Conservation (phyloP, 2,888 invertebrate species). For the Apamea sordens region DNA sequence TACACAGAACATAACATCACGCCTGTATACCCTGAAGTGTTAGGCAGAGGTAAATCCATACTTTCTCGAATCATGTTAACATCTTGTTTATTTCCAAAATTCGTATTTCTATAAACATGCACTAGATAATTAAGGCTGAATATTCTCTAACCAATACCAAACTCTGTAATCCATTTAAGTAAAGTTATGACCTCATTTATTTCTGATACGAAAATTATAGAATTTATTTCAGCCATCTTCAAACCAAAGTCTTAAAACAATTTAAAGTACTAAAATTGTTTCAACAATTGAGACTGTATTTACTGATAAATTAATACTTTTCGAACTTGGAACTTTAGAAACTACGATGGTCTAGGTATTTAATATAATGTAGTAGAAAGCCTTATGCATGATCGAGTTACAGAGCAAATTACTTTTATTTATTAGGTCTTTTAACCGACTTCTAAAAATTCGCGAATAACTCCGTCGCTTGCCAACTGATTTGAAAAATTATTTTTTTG, state of each 20-base stretch:
- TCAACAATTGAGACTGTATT: conserved; percentile 1
- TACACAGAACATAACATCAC: not conserved
- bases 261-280: not conserved
- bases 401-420: not conserved
- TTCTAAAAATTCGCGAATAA: too few species aligned
- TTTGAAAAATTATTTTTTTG: too few species aligned
- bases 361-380: not conserved
- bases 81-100: not conserved
- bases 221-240: not conserved
- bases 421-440: not conserved
- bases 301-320: conserved; percentile 19
- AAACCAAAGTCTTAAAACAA: conserved; percentile 27
- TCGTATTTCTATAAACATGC: not conserved
- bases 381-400: not conserved
- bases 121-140: not conserved
- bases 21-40: not conserved
- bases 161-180: conserved; percentile 14
- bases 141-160: not conserved
- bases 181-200: conserved; percentile 10
- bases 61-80: not conserved
- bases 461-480: too few species aligned
- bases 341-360: not conserved
- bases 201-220: conserved; percentile 25
- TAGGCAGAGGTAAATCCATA: not conserved
- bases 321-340: not conserved